Base-by-base conservation (phyloP, 2,888 invertebrate genomes). In the Melolontha melolontha region DNA sequence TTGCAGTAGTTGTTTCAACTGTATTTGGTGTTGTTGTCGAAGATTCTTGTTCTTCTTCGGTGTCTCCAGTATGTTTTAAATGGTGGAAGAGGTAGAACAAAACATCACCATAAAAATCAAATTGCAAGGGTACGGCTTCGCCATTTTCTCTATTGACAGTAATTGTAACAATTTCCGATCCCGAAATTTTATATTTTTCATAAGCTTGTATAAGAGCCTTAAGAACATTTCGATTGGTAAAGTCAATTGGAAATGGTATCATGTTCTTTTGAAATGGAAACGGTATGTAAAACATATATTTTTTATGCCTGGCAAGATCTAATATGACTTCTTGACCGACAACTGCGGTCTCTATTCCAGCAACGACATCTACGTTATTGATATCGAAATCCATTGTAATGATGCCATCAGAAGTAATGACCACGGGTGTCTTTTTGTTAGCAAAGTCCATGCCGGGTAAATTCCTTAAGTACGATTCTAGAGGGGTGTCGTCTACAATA, bases 361-460 rank as follows among this genome's bases (percentile, higher is more conserved):
- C 5, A n/a, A 2, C 16, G 8, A 47, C 14, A 14, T 14, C 44
- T 12, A 7, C 17, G 12, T 47, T 47, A 17, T 47, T 14, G 1
- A 47, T 14, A 17, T 47, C 44, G 44, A 47, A 47, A 12, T 47
- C 44, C 44, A 47, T 47, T 8, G 44, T 47, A n/a, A 47, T 47
- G 44, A 47, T n/a, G 5, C 44, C 44, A 1, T 47, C 44, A 17
- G 17, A 47, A 1, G 44, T 47, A 6, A 47, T 47, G 5, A 16
- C 44, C 12, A 47, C 44, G 4, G 44, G 44, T 8, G 44, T 14
- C 17, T 14, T 8, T 0, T 8, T 14, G 8, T 17, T 17, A 8
- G 44, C 44, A 14, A 16, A 47, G 7, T 47, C 44, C 14, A 47
- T 8, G 14, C 8, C 41, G 41, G 11, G 44, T 22, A 22, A 2